phyloP scores from a whole-genome alignment of 2,797 vertebrate genomes.

The Argya squamiceps region DNA sequence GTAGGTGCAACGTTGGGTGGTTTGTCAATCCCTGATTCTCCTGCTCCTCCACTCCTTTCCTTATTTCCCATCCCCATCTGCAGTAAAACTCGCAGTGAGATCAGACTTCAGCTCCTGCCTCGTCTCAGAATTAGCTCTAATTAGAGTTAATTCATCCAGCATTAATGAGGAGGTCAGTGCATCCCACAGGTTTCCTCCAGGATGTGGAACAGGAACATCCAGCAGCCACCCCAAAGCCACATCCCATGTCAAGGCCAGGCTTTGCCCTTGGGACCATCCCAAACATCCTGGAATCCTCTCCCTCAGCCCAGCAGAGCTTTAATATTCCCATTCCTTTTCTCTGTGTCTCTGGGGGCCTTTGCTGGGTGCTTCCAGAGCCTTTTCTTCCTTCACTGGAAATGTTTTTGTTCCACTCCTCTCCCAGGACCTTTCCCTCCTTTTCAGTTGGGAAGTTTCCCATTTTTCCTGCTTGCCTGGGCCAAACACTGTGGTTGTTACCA shows the following conservation, averaged over 20 bases:
- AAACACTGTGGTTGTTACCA: slow-evolving; percentile 27
- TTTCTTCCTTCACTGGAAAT: background rate
- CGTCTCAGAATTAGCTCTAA: background rate
- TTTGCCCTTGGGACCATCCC: background rate
- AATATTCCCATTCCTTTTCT: background rate
- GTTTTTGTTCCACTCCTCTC: slow-evolving; percentile 10
- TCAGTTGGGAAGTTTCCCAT: slow-evolving; percentile 18
- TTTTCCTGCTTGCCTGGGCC: slow-evolving; percentile 40
- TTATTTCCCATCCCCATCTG: background rate
- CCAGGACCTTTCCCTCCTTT: slow-evolving; percentile 25
- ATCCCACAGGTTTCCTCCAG: background rate
- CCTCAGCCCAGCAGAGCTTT: background rate
- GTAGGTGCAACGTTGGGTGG: rapidly evolving
- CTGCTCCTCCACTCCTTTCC: background rate
- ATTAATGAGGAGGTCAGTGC: background rate
- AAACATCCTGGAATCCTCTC: background rate
- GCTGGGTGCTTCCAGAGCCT: background rate
- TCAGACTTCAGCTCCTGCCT: background rate
- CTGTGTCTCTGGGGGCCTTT: background rate
- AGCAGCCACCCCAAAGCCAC: background rate
- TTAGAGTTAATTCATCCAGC: background rate
- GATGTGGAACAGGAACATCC: background rate
- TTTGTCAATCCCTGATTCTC: background rate
- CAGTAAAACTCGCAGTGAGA: background rate
- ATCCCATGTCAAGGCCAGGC: background rate